phyloP scores from a whole-genome alignment of 2,113 vertebrate genomes.

The Myotis brandtii region DNA sequence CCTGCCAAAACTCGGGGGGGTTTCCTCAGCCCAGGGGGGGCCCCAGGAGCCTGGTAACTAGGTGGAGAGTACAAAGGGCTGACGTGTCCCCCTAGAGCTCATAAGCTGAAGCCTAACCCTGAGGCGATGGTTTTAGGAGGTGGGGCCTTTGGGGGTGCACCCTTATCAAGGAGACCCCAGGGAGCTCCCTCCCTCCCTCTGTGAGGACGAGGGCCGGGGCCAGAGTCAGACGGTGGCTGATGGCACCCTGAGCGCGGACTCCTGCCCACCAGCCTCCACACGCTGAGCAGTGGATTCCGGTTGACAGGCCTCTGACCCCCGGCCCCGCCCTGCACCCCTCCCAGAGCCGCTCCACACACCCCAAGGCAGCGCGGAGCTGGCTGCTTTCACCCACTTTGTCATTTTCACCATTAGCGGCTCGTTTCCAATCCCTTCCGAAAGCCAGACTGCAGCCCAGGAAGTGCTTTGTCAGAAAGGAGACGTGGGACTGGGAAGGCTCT shows the following conservation, averaged over 20 bases:
- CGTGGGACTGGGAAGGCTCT: neutral
- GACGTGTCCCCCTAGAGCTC: neutral
- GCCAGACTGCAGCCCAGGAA: neutral
- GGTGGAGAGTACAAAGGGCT: neutral
- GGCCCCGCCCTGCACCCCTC: neutral
- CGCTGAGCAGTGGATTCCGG: neutral
- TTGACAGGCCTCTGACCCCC: neutral
- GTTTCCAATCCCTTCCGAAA: neutral
- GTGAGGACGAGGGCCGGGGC: neutral
- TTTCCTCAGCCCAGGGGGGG: neutral
- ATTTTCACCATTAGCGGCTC: neutral
- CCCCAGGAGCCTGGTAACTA: neutral
- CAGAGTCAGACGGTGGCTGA: neutral
- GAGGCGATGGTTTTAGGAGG: neutral
- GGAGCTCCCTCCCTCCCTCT: too few species aligned
- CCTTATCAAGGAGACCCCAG: neutral
- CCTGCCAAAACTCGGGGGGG: neutral
- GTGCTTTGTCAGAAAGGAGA: neutral
- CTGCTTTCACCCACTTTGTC: neutral
- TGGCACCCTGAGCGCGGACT: neutral
- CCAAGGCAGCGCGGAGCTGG: accelerated
- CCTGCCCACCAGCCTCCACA: neutral
- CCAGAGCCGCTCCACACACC: neutral
- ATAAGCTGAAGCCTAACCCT: accelerated
- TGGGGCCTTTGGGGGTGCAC: neutral